Base-by-base conservation (phyloP, 1,140 invertebrate species). In the Drosophila tropicalis region DNA sequence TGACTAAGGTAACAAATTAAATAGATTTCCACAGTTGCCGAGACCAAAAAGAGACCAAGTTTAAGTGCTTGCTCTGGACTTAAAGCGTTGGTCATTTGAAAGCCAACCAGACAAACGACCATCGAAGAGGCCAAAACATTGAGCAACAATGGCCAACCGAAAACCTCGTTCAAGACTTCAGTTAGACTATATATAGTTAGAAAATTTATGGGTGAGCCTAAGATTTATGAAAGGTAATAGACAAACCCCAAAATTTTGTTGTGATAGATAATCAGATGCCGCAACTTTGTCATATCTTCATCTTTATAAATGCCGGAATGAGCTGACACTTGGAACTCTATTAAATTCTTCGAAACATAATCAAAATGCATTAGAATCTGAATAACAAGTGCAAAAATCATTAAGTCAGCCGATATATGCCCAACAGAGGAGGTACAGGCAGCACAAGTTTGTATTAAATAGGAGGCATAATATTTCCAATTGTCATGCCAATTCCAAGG, bases 291-390 rank as follows among this genome's bases (percentile, higher is more conserved):
- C 1, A 91, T 55, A 32, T 90, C 81, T 0, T 29, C 3, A 10
- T 71, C 19, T 0, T 32, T 15, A 10, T 39, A 55, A 9, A 51
- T 61, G 41, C 32, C 12, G 1, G 1, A 6, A 3, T 17, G 13
- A 1, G 0, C 9, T 10, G 67, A 25, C 5, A 75, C 22, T 13
- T 61, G 4, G n/a, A 85, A 56, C 13, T 70, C 44, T 9, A 34
- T 19, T 0, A 85, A 51, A 6, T 29, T 22, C 7, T 34, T 61
- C 13, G 72, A 61, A 1, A 90, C 13, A 25, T 72, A 69, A 6
- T 90, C 70, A 22, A 77, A 90, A 57, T 90, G 87, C 89, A 91
- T 91, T 5, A 82, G 69, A 1, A 79, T 63, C 67, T 91, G 89
- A 39, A 72, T 80, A 10, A 72, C 66, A 29, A 82, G 65, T 1